These are phyloP conservation scores for Ormyrus rosae DNA, from an alignment of 2,888 invertebrate species.

Conservation along the genomic window DNA sequence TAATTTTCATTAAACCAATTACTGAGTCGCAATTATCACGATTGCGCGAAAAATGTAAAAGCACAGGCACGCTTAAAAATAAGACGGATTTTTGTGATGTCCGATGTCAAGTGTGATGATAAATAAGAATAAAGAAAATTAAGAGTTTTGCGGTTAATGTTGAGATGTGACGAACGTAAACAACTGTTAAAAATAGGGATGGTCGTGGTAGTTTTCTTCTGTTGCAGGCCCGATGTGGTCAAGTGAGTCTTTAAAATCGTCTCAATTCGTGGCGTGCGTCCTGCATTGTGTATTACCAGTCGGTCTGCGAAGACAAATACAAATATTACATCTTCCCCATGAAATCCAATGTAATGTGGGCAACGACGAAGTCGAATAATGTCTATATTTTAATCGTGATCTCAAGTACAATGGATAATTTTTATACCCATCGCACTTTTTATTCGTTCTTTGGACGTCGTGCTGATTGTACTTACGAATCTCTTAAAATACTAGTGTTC, in stretches of 20 bases:
- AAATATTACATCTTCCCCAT: slow-evolving; percentile 72
- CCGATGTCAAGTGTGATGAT: slow-evolving; percentile 64
- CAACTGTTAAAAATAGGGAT: slow-evolving; percentile 73
- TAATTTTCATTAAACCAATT: slow-evolving; percentile 47
- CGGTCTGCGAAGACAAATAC: slow-evolving; percentile 76
- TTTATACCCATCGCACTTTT: slow-evolving; percentile 24
- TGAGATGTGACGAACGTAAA: slow-evolving; percentile 73
- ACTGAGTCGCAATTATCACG: slow-evolving; percentile 45
- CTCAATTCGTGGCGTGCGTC: slow-evolving; percentile 76
- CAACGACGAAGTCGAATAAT: slow-evolving; percentile 37
- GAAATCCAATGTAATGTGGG: slow-evolving; percentile 45
- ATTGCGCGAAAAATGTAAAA: slow-evolving; percentile 49
- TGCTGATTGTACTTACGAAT: slow-evolving; percentile 52
- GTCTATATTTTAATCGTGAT: slow-evolving; percentile 24
- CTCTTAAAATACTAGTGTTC: slow-evolving; percentile 66
- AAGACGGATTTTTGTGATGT: slow-evolving; percentile 58
- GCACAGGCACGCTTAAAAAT: slow-evolving; percentile 54
- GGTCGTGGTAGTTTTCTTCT: slow-evolving; percentile 73
- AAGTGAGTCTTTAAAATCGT: slow-evolving; percentile 75
- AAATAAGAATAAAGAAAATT: slow-evolving; percentile 65
- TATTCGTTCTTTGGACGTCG: slow-evolving; percentile 15
- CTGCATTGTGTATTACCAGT: slow-evolving; percentile 76
- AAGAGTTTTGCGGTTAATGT: slow-evolving; percentile 62
- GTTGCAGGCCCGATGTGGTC: slow-evolving; percentile 75
- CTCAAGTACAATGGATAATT: slow-evolving; percentile 21